Conservation (phyloP, 1,140 invertebrate species). For the Nixonia krombeini region DNA sequence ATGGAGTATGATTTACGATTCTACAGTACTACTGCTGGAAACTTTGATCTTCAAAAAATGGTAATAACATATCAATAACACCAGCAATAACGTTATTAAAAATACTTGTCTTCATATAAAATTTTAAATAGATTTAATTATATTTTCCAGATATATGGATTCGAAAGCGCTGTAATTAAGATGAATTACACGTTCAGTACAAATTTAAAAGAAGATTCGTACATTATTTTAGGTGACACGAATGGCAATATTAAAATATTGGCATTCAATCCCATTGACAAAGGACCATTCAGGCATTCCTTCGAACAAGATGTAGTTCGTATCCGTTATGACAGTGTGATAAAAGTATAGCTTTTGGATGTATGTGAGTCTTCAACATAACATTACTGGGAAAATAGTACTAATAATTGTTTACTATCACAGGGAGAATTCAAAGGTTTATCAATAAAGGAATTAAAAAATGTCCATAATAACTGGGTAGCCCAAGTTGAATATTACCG, state of each 20-base stretch:
- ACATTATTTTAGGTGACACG: constrained; percentile 78
- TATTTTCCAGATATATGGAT: constrained; percentile 55
- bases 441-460: constrained; percentile 70
- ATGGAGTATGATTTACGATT: constrained; percentile 80
- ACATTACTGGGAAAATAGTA: neutral
- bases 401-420: constrained; percentile 13
- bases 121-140: constrained; percentile 5
- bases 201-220: constrained; percentile 73
- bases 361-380: neutral
- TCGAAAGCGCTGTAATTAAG: constrained; percentile 55
- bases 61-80: constrained; percentile 29
- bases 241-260: constrained; percentile 77
- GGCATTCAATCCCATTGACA: constrained; percentile 72
- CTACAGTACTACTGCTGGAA: constrained; percentile 79
- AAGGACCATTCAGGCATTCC: constrained; percentile 78
- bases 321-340: constrained; percentile 73
- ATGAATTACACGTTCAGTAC: constrained; percentile 78
- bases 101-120: constrained; percentile 7
- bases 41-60: constrained; percentile 76
- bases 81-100: too few species aligned
- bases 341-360: constrained; percentile 61
- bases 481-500: constrained; percentile 77
- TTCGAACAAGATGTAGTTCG: constrained; percentile 73
- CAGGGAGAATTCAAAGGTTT: constrained; percentile 61
- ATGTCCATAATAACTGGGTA: constrained; percentile 76